These are phyloP conservation scores for Brevipalpus yothersi DNA, from an alignment of 1,140 invertebrate species.

Conservation along the genomic window DNA sequence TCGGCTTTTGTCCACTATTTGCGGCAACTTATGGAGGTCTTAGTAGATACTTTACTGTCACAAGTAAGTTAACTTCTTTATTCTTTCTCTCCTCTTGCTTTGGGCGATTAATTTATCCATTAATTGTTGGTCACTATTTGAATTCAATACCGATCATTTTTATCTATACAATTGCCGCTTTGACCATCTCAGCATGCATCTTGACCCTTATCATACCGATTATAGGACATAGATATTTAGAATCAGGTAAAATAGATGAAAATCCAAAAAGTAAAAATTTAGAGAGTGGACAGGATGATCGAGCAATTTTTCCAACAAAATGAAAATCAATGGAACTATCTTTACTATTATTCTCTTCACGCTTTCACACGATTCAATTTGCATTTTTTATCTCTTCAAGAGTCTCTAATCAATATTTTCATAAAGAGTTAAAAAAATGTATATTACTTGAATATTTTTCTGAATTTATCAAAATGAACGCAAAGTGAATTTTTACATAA, in stretches of 20 bases:
- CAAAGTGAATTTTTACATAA: no score
- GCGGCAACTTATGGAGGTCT: neutral
- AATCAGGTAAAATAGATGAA: neutral
- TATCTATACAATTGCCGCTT: neutral
- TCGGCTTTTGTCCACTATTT: neutral
- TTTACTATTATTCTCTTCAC: no score
- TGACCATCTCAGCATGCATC: neutral
- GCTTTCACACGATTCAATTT: no score
- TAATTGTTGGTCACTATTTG: neutral
- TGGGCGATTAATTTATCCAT: neutral
- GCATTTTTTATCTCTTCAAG: no score
- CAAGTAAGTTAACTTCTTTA: neutral
- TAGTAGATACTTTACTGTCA: neutral
- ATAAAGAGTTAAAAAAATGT: no score
- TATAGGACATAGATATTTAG: neutral
- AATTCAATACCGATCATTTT: neutral
- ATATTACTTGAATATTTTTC: no score
- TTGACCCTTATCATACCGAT: neutral
- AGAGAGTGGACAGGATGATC: no score
- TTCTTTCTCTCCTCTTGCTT: neutral
- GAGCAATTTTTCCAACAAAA: no score
- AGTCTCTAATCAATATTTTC: no score
- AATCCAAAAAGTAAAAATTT: no score
- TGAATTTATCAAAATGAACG: no score
- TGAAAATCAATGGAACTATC: no score